Evolutionary conservation across 2,797 vertebrate genomes (phyloP).

Genomic region (Parambassis ranga): DNA sequence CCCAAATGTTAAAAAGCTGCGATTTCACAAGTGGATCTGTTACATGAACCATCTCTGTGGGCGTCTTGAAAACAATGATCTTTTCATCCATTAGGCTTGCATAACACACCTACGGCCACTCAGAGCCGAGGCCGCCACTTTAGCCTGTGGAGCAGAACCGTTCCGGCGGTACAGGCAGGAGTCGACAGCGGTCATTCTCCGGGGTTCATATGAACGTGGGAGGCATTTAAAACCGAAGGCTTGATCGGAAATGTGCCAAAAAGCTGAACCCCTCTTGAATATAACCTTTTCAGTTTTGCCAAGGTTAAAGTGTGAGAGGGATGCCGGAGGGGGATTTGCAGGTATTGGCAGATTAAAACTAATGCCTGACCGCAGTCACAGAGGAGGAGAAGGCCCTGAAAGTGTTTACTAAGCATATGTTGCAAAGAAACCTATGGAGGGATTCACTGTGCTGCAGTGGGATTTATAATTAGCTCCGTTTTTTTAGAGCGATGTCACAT

Average conservation of each 20-base stretch:
- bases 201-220: slow-evolving; percentile 34
- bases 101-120: slow-evolving; percentile 69
- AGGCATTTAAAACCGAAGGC: slow-evolving; percentile 29
- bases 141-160: slow-evolving; percentile 17
- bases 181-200: slow-evolving; percentile 28
- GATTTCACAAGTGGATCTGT: slow-evolving; percentile 64
- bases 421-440: background rate
- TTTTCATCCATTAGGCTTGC: slow-evolving; percentile 63
- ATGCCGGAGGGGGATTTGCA: slow-evolving; percentile 45
- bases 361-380: slow-evolving; percentile 27
- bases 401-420: slow-evolving; percentile 58
- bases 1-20: slow-evolving; percentile 65
- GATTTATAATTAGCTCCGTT: slow-evolving; percentile 28
- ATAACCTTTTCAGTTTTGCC: slow-evolving; percentile 46
- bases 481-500: background rate
- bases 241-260: slow-evolving; percentile 41
- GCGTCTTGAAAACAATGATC: slow-evolving; percentile 66
- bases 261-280: slow-evolving; percentile 20
- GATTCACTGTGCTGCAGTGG: slow-evolving; percentile 9
- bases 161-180: background rate
- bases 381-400: slow-evolving; percentile 27
- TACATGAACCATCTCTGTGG: slow-evolving; percentile 58
- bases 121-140: slow-evolving; percentile 21
- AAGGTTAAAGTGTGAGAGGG: slow-evolving; percentile 48
- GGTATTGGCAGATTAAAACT: slow-evolving; percentile 63